Base-by-base conservation (phyloP, 23 tunicate species). In the Trididemnum miniatum region DNA sequence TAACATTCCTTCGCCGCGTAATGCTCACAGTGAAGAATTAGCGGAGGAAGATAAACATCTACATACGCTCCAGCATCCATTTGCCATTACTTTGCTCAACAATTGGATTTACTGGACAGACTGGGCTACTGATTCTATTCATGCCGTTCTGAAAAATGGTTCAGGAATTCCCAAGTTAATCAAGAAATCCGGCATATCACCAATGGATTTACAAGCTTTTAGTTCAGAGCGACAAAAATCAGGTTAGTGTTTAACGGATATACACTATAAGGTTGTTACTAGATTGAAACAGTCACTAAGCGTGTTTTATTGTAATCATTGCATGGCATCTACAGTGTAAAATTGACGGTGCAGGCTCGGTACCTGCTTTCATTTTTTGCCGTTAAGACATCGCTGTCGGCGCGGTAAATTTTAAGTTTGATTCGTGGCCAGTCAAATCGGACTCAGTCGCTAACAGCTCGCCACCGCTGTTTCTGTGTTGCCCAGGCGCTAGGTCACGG, bases 61-160 rank as follows among this genome's bases (percentile, higher is more conserved):
- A n/a, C 86, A 72, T 2, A 35, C 83, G 38, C 77, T 93, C 71
- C 80, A 82, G 54, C 98, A 93, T 59, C 98, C 93, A 24, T 93
- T 84, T 74, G 89, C 98, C 33, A 93, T 93, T 73, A 88, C 93
- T 31, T 65, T 93, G 26, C 65, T 35, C 12, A 62, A 86, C 32
- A 84, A 93, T 33, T 81, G 83, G 49, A 54, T 93, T 15, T 93
- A 88, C 79, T 93, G 98, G 98, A 88, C 93, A 1, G 93, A 93
- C 73, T 93, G 98, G 98, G 84, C 71, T 12, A 93, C 98, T 0
- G 65, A 74, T 32, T 88, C 98, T 0, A 72, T 93, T 32, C 85
- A 93, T 60, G 80, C 89, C 39, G 77, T 91, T 18, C 40, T 54
- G 37, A 93, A 87, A 52, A 93, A 93, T 76, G 89, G 89, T 1